Evolutionary conservation across 2,888 invertebrate genomes (phyloP), one percentile per base, ranked within the genome.

Genomic region (Bombylius discolor): DNA sequence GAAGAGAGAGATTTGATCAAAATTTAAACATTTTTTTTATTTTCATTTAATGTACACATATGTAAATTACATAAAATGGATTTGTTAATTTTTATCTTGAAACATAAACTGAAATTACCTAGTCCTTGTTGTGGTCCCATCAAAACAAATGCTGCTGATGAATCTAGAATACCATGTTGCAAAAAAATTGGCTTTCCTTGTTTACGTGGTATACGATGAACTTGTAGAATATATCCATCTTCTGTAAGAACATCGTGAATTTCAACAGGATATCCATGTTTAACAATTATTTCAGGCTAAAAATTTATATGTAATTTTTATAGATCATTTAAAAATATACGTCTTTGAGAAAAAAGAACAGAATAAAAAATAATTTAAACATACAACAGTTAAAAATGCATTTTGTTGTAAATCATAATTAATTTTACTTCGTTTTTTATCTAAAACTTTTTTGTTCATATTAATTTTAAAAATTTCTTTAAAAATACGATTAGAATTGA

Each of bases 161-260:
- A 81, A 23, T 79, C 79, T 11, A 86, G 66, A 1, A 90, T 69
- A 0, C 89, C 85, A 61, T 84, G 84, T 74, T 81, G 77, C 47
- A 84, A 49, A 50, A 83, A 76, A 0, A 80, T 77, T 12, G 75
- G 73, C 1, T 76, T 77, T 49, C 78, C 75, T 9, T 51, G 50
- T 3, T 49, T 36, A 12, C 51, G 53, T 0, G 79, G 76, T 47
- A 89, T 84, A 49, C 89, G 77, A 63, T 88, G 85, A 66, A 88
- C 63, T 56, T 78, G 75, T 59, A 89, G 71, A 14, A 86, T 78
- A 66, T 86, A 89, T 1, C 85, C 85, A 74, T 90, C 89, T 8
- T 73, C 64, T 0, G 89, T 90, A 12, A 70, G 71, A 1, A 83
- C 78, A 0, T 64, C 62, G 64, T 85, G 81, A 7, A 72, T 73